These are phyloP conservation scores for Saimiri boliviensis DNA, from an alignment of 2,113 vertebrate species.

Conservation along the genomic window DNA sequence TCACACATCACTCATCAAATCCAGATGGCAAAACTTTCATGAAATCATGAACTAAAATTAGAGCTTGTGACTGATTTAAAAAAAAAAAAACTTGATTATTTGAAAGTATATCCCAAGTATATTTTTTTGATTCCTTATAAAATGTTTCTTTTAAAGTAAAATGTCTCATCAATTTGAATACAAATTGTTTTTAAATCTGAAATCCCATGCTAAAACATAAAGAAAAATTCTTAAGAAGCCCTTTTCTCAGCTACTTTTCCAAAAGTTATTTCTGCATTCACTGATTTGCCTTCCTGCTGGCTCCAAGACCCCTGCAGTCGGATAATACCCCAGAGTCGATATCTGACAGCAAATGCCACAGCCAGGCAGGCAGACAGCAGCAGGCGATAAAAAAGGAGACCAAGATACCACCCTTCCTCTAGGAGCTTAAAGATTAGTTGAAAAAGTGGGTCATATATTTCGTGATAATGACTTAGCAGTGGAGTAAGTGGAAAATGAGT, in stretches of 20 bases:
- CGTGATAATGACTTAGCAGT: background rate
- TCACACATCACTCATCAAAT: background rate
- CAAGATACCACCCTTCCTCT: background rate
- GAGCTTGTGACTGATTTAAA: fast-evolving
- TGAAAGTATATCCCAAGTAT: background rate
- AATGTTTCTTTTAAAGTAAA: background rate
- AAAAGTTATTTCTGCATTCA: background rate
- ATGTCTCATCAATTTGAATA: background rate
- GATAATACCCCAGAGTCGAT: background rate
- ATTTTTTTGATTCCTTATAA: background rate
- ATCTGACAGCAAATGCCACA: background rate
- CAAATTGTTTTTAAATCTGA: background rate
- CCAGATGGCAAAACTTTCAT: background rate
- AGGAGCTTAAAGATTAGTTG: background rate
- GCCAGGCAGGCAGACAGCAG: background rate
- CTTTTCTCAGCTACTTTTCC: too few relatives aligned
- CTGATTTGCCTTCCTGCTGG: background rate
- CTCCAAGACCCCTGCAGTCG: background rate
- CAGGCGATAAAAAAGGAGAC: background rate
- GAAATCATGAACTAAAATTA: background rate
- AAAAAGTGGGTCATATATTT: background rate
- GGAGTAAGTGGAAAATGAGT: background rate
- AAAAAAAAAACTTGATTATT: background rate
- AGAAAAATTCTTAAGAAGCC: background rate
- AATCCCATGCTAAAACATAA: background rate